Evolutionary conservation across 2,113 vertebrate species (phyloP).

Genomic region (Brienomyrus brachyistius): DNA sequence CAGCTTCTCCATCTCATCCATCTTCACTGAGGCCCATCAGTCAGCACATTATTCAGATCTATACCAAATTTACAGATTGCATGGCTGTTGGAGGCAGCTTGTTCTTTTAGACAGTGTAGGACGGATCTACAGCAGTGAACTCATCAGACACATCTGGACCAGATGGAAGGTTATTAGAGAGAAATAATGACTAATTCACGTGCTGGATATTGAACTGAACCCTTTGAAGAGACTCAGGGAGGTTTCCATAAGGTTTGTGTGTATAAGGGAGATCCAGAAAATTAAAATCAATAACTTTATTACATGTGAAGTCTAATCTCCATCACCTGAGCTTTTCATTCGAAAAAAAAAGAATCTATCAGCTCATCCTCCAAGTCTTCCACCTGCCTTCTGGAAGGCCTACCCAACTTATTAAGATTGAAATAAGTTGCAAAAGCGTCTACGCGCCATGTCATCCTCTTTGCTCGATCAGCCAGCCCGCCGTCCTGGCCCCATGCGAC

Average conservation of each 20-base stretch:
- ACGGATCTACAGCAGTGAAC: neutral
- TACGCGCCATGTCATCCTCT: neutral
- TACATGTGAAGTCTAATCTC: slow-evolving; percentile 59
- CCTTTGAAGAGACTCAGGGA: neutral
- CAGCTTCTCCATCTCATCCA: too few species aligned
- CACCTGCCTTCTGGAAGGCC: neutral
- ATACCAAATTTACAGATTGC: neutral
- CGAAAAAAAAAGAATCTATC: slow-evolving; percentile 44
- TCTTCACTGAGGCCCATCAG: neutral
- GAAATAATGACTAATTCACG: slow-evolving; percentile 58
- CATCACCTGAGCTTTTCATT: slow-evolving; percentile 52
- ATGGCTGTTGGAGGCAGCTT: neutral
- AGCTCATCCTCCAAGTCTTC: neutral
- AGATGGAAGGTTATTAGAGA: slow-evolving; percentile 27
- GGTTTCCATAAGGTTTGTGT: slow-evolving; percentile 39
- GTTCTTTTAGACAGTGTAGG: neutral
- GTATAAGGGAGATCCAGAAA: slow-evolving; percentile 51
- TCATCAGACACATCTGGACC: neutral
- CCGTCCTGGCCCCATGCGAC: neutral
- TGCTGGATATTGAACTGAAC: slow-evolving; percentile 41
- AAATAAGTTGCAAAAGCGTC: neutral
- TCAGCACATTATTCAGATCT: neutral
- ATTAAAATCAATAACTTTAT: slow-evolving; percentile 87
- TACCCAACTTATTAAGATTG: neutral
- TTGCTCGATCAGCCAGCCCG: neutral